Base-by-base conservation (phyloP, 2,113 vertebrate genomes). In the Saguinus imperator region DNA sequence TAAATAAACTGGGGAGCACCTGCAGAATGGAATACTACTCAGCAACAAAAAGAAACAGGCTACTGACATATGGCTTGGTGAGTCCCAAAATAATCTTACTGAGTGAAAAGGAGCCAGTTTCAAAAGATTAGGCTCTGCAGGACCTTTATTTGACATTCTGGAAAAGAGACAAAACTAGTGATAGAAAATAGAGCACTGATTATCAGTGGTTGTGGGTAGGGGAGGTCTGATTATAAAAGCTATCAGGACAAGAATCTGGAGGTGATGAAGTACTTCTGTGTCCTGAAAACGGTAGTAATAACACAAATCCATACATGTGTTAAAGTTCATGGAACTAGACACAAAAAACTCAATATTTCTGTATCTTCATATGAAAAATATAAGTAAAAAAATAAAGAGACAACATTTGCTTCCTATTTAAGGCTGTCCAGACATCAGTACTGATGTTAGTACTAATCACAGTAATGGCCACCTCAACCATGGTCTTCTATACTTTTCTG, bases 71-170 rank as follows among this genome's bases (percentile, higher is more conserved):
- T 20, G 5, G 23, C 13, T 87, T 9, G 21, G 32, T 37, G 23
- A 57, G 32, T 37, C 40, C 72, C 50, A 32, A 57, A 48, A 45
- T 68, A 79, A 50, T 40, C 18, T 35, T 6, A 27, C 21, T 43
- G 35, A 43, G 37, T 61, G 58, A 70, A 82, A 93, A 94, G 45
- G 85, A 21, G 66, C 50, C 55, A 17, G n/a, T 18, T 93, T 89
- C 4, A 75, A 73, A 93, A 92, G 91, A 58, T 58, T 17, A 61
- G 55, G 68, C 57, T 66, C 61, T 88, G 7, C 2, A 21, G 57
- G 66, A 55, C 21, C 43, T 61, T 57, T 48, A 40, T 11, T 11
- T 11, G 43, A 55, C 18, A 10, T 32, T 91, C 57, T 80, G 12
- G 13, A 20, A 72, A 70, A 29, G 10, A 81, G 40, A 70, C 10